Evolutionary conservation across 2,113 vertebrate species (phyloP).

Genomic region (Mormyrus iriodes): DNA sequence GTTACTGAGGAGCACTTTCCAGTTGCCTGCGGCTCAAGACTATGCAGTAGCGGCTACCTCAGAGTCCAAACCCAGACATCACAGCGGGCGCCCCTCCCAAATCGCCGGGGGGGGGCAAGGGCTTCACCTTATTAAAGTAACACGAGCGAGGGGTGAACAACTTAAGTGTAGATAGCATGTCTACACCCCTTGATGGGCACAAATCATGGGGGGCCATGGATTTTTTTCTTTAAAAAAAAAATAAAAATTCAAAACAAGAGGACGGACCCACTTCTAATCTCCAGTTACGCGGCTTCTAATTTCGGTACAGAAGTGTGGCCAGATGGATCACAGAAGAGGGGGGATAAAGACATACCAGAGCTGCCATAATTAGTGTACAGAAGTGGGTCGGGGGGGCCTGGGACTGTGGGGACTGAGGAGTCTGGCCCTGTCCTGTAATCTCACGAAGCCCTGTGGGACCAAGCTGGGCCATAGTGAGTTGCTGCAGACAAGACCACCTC

Average conservation of each 20-base stretch:
- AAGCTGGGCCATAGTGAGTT: not conserved
- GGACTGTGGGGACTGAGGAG: not conserved
- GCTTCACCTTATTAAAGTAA: not conserved
- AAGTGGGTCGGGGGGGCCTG: not conserved
- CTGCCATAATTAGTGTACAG: constrained; percentile 16
- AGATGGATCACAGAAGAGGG: not conserved
- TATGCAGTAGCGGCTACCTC: not conserved
- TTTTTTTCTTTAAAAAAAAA: not conserved
- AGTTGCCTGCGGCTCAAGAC: not conserved
- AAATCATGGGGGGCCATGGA: not conserved
- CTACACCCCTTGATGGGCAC: not conserved
- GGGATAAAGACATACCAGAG: not conserved
- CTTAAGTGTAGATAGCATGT: not conserved
- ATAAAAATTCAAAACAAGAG: not conserved
- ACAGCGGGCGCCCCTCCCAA: not conserved
- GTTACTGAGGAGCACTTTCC: not conserved
- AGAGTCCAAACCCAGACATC: not conserved
- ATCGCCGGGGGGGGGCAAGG: not conserved
- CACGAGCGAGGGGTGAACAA: not conserved
- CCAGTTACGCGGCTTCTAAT: not conserved
- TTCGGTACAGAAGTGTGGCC: not conserved
- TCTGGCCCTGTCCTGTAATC: not conserved
- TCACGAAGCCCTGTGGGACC: not conserved
- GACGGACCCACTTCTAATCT: not conserved
- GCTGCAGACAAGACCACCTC: not conserved